phyloP scores from a whole-genome alignment of 64 coral and sea anemone genomes.

The Catalaphyllia jardinei region DNA sequence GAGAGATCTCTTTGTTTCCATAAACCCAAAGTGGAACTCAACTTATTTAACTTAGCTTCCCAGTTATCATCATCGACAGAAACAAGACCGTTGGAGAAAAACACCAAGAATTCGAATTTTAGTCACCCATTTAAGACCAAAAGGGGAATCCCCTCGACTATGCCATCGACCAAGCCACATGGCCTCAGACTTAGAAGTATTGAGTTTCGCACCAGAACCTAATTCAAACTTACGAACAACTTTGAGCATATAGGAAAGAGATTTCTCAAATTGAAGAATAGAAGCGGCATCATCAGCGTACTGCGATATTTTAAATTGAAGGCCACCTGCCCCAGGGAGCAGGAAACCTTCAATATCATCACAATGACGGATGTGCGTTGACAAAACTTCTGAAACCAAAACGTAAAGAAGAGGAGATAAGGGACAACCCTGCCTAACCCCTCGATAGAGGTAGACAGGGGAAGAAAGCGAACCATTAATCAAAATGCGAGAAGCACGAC shows the following conservation, averaged over 20 bases:
- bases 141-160: too few species aligned
- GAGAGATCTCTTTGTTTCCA: slow-evolving; percentile 13
- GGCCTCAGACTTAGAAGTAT: too few species aligned
- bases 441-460: background rate
- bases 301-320: background rate
- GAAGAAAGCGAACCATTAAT: background rate
- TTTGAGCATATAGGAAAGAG: background rate
- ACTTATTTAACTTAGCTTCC: background rate
- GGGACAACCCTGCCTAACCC: slow-evolving; percentile 5
- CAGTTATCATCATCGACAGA: background rate
- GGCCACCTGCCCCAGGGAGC: background rate
- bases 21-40: background rate
- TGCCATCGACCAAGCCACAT: too few species aligned
- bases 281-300: slow-evolving; percentile 37
- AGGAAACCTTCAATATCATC: background rate
- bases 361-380: background rate
- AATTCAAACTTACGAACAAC: too few species aligned
- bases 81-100: background rate
- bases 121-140: too few species aligned
- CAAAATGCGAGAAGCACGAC: background rate
- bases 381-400: background rate
- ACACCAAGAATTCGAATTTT: background rate
- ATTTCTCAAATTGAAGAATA: background rate
- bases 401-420: slow-evolving; percentile 41
- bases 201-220: too few species aligned